These are phyloP conservation scores for Plestiodon gilberti DNA, from an alignment of 2,113 vertebrate species.

Conservation along the genomic window DNA sequence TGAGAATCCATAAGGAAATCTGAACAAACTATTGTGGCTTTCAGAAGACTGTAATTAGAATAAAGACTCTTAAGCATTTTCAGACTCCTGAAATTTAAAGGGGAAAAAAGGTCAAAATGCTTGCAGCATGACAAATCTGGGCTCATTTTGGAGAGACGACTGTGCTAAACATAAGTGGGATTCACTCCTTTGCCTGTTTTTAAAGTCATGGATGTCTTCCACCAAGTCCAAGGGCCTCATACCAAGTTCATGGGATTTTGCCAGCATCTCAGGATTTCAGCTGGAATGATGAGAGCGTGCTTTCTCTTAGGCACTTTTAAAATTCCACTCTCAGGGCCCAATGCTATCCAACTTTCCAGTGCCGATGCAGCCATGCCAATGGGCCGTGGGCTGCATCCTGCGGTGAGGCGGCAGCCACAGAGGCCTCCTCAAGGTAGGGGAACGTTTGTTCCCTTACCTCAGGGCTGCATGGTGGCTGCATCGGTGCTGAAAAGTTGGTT, in stretches of 20 bases:
- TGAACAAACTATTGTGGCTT: constrained; percentile 31
- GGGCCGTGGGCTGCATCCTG: too few relatives aligned
- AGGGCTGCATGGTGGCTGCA: too few relatives aligned
- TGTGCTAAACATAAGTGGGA: background rate
- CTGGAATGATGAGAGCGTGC: background rate
- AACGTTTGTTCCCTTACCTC: too few relatives aligned
- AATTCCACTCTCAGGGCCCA: background rate
- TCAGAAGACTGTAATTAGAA: background rate
- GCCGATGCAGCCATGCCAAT: too few relatives aligned
- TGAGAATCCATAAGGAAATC: constrained; percentile 26
- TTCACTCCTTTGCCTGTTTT: background rate
- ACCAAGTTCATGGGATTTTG: constrained; percentile 18
- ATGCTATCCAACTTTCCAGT: too few relatives aligned
- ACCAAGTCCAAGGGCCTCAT: background rate
- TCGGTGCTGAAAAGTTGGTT: too few relatives aligned
- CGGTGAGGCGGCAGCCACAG: too few relatives aligned
- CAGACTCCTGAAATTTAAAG: background rate
- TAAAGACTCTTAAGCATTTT: background rate
- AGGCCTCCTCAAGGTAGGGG: too few relatives aligned
- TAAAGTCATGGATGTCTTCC: constrained; percentile 6
- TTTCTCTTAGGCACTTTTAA: background rate
- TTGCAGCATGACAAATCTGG: background rate
- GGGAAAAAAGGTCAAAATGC: background rate
- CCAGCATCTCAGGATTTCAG: background rate
- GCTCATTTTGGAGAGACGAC: background rate